Conservation (phyloP, 2,113 vertebrate species). For the Ciconia boyciana region DNA sequence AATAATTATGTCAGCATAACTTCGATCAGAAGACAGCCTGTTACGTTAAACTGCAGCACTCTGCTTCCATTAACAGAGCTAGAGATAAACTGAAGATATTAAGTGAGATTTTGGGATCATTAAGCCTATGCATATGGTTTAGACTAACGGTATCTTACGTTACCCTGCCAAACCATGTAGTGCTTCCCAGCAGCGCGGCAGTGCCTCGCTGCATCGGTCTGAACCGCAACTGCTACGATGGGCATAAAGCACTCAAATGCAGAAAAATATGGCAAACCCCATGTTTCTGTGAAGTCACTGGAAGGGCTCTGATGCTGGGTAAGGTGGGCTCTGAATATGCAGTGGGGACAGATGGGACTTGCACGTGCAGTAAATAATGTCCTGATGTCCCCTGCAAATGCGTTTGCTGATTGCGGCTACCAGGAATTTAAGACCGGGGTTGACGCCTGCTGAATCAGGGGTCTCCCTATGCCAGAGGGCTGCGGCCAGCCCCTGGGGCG, state of each 20-base stretch:
- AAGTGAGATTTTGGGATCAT: not conserved
- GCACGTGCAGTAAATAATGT: not conserved
- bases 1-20: not conserved
- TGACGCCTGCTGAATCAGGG: too few species aligned
- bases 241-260: not conserved
- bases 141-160: accelerated
- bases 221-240: accelerated
- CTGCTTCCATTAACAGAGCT: not conserved
- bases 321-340: not conserved
- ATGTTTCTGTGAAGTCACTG: not conserved
- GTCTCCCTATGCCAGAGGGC: not conserved
- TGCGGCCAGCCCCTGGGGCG: not conserved
- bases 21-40: not conserved
- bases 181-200: not conserved
- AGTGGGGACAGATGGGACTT: not conserved
- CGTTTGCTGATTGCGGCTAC: not conserved
- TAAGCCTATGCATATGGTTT: not conserved
- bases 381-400: not conserved
- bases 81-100: not conserved
- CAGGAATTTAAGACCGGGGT: not conserved
- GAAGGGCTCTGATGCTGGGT: accelerated
- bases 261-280: not conserved
- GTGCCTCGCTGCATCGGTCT: accelerated
- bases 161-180: accelerated
- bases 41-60: not conserved